These are phyloP conservation scores for Drosophila picticornis DNA, from an alignment of 2,888 invertebrate genomes.

Conservation along the genomic window DNA sequence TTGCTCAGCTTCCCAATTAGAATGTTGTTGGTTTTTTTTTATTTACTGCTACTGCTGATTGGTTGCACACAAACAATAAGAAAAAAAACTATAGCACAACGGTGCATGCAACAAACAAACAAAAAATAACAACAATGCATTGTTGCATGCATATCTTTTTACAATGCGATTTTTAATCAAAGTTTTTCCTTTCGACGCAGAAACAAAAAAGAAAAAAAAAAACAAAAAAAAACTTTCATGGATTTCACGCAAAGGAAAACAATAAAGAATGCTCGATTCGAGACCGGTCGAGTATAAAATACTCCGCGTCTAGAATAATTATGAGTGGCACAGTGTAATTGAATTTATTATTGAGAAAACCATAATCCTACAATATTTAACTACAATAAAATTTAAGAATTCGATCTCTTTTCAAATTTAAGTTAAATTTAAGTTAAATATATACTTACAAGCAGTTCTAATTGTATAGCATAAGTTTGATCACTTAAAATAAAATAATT, in stretches of 20 bases:
- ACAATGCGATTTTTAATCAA: slow-evolving; percentile 74
- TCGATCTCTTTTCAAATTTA: not conserved
- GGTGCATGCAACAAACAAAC: slow-evolving; percentile 32
- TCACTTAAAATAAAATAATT: not conserved
- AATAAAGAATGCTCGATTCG: not conserved
- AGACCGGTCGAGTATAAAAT: not conserved
- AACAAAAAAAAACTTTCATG: slow-evolving; percentile 13
- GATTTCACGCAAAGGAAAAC: slow-evolving; percentile 22
- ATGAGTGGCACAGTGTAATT: not conserved
- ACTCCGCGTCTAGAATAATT: slow-evolving; percentile 1
- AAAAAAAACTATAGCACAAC: slow-evolving; percentile 47
- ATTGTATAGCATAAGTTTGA: not conserved
- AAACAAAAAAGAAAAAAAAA: slow-evolving; percentile 2
- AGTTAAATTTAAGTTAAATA: no score
- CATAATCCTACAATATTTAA: not conserved
- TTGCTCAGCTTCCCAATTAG: slow-evolving; percentile 45
- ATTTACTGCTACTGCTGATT: slow-evolving; percentile 52
- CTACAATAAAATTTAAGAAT: not conserved
- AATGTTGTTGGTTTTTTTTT: slow-evolving; percentile 21
- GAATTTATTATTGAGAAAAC: not conserved
- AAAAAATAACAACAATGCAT: slow-evolving; percentile 44
- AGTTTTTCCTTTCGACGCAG: slow-evolving; percentile 53
- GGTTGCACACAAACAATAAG: slow-evolving; percentile 50
- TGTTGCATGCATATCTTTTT: slow-evolving; percentile 70
- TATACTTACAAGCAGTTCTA: not conserved